A percentile compares a stretch with the other conserved stretches of the same genome.
Conservation (phyloP, 2,113 vertebrate species). For the Sturnira hondurensis region DNA sequence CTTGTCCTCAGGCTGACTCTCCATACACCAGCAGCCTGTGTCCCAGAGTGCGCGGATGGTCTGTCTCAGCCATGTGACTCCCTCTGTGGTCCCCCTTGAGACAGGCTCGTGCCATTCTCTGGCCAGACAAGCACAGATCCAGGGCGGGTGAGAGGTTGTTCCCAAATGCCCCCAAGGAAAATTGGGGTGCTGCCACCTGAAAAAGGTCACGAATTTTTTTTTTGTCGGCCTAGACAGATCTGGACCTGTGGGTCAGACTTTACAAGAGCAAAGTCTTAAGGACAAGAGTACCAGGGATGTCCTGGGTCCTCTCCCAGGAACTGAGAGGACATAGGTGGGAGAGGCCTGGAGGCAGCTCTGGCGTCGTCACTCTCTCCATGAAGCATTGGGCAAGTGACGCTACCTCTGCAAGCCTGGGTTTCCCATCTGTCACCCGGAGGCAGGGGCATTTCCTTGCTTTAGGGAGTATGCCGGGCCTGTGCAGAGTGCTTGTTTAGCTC, state of each 20-base stretch:
- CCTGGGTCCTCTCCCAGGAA: not conserved
- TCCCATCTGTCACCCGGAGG: not conserved
- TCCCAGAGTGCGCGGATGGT: not conserved
- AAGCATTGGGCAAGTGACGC: not conserved
- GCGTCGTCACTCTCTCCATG: not conserved
- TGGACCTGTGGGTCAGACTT: not conserved
- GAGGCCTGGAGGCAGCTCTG: not conserved
- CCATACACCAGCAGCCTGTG: not conserved
- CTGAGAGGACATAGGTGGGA: not conserved
- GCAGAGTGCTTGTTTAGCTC: not conserved
- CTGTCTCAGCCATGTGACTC: not conserved
- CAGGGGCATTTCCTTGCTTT: not conserved
- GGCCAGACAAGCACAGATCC: not conserved
- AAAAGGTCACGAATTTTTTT: too few species aligned
- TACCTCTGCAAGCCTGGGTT: not conserved
- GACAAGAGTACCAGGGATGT: not conserved
- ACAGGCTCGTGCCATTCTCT: not conserved
- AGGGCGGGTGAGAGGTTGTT: not conserved
- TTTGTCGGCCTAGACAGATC: not conserved
- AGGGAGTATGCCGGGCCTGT: rapidly evolving
- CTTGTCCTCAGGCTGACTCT: not conserved
- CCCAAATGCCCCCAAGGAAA: not conserved
- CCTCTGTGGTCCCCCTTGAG: not conserved
- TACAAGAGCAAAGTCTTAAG: not conserved
- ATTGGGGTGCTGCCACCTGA: too few species aligned